These are phyloP conservation scores for Macroglossus sobrinus DNA, from an alignment of 2,113 vertebrate species.

Conservation along the genomic window DNA sequence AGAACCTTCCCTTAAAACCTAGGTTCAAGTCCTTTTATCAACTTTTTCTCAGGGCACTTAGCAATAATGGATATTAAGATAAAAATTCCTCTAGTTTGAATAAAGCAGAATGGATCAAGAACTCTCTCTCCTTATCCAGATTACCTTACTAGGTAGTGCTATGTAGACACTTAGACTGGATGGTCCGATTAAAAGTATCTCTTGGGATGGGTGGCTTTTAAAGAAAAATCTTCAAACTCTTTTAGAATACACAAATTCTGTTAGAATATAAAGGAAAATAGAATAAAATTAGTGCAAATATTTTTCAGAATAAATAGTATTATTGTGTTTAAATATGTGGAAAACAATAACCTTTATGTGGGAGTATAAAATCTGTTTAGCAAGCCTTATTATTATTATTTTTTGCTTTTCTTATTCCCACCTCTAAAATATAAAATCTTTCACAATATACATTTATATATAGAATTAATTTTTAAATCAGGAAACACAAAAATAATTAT, in stretches of 20 bases:
- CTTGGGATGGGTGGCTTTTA: background rate
- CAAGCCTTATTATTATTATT: background rate
- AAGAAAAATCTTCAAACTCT: background rate
- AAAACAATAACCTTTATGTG: background rate
- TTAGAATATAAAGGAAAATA: background rate
- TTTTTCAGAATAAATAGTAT: background rate
- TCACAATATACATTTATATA: background rate
- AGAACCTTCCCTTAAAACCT: background rate
- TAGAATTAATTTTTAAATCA: background rate
- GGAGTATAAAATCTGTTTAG: background rate
- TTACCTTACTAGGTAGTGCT: background rate
- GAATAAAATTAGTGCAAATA: background rate
- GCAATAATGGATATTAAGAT: background rate
- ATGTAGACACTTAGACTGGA: background rate
- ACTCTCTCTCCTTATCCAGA: background rate
- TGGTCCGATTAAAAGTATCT: background rate
- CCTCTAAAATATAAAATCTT: background rate
- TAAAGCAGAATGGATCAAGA: background rate
- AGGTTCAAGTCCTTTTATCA: background rate
- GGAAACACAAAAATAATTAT: slow-evolving; percentile 5
- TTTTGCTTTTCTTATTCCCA: background rate
- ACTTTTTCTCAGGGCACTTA: background rate
- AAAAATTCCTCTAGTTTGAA: background rate
- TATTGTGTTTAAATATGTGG: background rate
- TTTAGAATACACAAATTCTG: background rate